A percentile compares a stretch with the other conserved stretches of the same genome.
Evolutionary conservation across 2,113 vertebrate species (phyloP).

Genomic region (Cavia porcellus): DNA sequence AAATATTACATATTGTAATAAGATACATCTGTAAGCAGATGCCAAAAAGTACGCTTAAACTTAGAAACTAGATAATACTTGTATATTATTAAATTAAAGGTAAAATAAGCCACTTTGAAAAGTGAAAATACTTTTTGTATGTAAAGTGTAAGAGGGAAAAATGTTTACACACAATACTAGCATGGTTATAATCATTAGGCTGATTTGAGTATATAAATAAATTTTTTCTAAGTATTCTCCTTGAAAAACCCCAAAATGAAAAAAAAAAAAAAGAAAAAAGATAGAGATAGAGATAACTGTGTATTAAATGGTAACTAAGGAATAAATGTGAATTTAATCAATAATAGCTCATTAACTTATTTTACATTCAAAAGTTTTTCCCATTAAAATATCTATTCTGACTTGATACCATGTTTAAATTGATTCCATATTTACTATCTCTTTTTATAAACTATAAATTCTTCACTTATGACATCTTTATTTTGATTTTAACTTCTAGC

Average conservation of each 20-base stretch:
- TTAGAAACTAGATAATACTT: not conserved
- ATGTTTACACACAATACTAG: not conserved
- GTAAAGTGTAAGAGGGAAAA: not conserved
- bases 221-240: not conserved
- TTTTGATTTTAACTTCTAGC: slow-evolving; percentile 66
- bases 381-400: slow-evolving; percentile 55
- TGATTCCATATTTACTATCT: slow-evolving; percentile 58
- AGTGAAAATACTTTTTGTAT: not conserved
- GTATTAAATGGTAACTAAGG: not conserved
- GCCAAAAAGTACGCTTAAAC: not conserved
- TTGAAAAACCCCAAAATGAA: not conserved
- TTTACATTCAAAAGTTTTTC: slow-evolving; percentile 54
- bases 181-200: not conserved
- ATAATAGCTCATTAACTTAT: not conserved
- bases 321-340: not conserved
- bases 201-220: not conserved
- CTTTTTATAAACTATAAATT: slow-evolving; percentile 63
- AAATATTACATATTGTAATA: not conserved
- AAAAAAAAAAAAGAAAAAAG: not conserved
- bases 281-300: not conserved
- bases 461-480: slow-evolving; percentile 69
- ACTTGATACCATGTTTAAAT: slow-evolving; percentile 62
- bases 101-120: not conserved
- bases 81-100: not conserved
- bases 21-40: not conserved